A percentile compares a stretch with the other conserved stretches of the same genome.
phyloP scores from a whole-genome alignment of 1,140 invertebrate species.

The Aphelenchoides avenae region DNA sequence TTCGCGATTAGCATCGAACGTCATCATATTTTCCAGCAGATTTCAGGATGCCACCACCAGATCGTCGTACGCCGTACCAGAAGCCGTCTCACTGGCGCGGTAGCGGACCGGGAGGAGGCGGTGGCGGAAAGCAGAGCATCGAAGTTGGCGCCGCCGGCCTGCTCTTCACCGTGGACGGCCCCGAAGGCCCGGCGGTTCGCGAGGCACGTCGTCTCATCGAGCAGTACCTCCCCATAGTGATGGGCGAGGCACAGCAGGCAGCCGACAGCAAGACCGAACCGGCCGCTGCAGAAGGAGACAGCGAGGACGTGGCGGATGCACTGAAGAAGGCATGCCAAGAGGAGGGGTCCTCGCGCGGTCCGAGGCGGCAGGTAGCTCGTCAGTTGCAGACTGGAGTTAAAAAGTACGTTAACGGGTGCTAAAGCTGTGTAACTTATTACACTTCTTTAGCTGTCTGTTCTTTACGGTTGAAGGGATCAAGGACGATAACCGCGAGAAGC shows the following conservation, averaged over 20 bases:
- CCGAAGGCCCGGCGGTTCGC: not conserved
- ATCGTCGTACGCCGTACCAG: too few species aligned
- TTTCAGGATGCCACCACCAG: not conserved
- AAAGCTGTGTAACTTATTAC: too few species aligned
- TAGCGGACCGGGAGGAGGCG: not conserved
- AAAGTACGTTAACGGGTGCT: too few species aligned
- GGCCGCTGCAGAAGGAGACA: not conserved
- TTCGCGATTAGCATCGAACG: too few species aligned
- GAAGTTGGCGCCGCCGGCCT: not conserved
- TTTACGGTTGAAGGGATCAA: too few species aligned
- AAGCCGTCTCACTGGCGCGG: too few species aligned
- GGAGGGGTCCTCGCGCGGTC: too few species aligned
- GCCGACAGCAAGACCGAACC: not conserved
- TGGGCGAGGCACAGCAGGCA: not conserved
- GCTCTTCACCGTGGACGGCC: constrained; percentile 3
- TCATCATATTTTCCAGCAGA: not conserved
- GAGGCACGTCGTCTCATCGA: not conserved
- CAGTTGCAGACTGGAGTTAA: too few species aligned
- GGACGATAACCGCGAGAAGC: not conserved
- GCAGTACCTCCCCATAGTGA: too few species aligned
- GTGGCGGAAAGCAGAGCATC: not conserved
- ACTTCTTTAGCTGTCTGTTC: too few species aligned
- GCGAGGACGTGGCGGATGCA: constrained; percentile 2
- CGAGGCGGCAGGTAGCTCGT: too few species aligned
- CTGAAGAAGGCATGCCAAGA: constrained; percentile 3